A percentile compares a stretch with the other conserved stretches of the same genome.
Evolutionary conservation across 1,140 invertebrate genomes (phyloP).

Genomic region (Trypoxylus dichotomus): DNA sequence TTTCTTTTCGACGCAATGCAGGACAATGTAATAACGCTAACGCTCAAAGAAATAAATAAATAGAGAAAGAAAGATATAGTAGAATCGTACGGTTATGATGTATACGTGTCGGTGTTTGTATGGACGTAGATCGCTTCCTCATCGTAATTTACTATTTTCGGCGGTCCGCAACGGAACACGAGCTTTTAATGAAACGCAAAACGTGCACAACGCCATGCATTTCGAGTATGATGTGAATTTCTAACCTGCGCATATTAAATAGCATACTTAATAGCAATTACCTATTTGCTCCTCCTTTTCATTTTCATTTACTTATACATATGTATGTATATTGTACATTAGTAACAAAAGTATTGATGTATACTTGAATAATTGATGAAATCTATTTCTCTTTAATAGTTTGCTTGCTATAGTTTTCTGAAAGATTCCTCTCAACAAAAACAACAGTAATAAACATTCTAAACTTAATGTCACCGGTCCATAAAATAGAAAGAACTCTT

Average conservation of each 20-base stretch:
- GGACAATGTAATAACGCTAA: conserved; percentile 8
- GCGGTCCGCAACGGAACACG: background rate
- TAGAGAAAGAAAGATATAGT: background rate
- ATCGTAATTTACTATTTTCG: conserved; percentile 19
- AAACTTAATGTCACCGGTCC: too few relatives aligned
- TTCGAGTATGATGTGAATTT: background rate
- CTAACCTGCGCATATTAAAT: background rate
- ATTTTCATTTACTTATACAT: too few relatives aligned
- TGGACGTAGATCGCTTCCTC: conserved; percentile 30
- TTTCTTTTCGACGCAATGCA: background rate
- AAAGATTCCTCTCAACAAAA: too few relatives aligned
- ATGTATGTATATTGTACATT: too few relatives aligned
- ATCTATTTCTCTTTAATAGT: too few relatives aligned
- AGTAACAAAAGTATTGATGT: too few relatives aligned
- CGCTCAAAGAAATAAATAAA: background rate
- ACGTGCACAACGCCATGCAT: background rate
- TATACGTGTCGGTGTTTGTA: conserved; percentile 15
- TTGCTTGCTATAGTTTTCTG: too few relatives aligned
- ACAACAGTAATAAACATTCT: too few relatives aligned
- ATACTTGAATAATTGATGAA: too few relatives aligned
- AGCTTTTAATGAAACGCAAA: background rate
- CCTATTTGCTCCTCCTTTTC: too few relatives aligned
- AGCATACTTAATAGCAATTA: too few relatives aligned
- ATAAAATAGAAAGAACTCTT: too few relatives aligned
- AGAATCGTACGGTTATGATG: background rate